These are phyloP conservation scores for Epizoanthus stellaris DNA, from an alignment of 92 coral and sea anemone species.

Conservation along the genomic window DNA sequence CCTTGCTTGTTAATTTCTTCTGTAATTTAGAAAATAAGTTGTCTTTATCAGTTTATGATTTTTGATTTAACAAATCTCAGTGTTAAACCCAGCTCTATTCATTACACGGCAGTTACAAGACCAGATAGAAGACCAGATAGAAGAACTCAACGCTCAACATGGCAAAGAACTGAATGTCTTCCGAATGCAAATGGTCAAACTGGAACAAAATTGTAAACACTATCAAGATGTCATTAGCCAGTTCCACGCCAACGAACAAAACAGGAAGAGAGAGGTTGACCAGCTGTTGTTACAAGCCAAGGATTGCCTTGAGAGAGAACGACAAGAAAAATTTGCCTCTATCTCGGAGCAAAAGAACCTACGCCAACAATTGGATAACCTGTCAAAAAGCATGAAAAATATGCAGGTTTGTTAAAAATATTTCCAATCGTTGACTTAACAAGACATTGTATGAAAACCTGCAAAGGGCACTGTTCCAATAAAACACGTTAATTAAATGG, in stretches of 20 bases:
- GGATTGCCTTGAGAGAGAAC: constrained; percentile 87
- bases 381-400: constrained; percentile 87
- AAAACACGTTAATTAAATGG: too few relatives aligned
- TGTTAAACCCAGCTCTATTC: too few relatives aligned
- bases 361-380: constrained; percentile 82
- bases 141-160: constrained; percentile 57
- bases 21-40: too few relatives aligned
- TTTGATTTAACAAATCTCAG: neutral
- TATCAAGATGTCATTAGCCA: constrained; percentile 83
- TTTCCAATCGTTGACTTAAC: neutral
- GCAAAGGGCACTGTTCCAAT: neutral
- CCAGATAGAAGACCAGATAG: constrained; percentile 66
- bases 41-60: too few relatives aligned
- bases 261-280: constrained; percentile 88
- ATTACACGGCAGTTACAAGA: constrained; percentile 63
- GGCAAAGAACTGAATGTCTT: constrained; percentile 71
- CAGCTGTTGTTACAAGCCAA: constrained; percentile 81
- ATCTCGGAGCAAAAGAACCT: constrained; percentile 89
- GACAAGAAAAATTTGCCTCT: constrained; percentile 91
- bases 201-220: constrained; percentile 86
- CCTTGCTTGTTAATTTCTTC: too few relatives aligned
- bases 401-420: constrained; percentile 71
- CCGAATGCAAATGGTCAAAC: constrained; percentile 70
- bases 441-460: neutral
- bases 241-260: constrained; percentile 86